Conservation (phyloP, 2,113 vertebrate species). For the Malurus cyaneus region DNA sequence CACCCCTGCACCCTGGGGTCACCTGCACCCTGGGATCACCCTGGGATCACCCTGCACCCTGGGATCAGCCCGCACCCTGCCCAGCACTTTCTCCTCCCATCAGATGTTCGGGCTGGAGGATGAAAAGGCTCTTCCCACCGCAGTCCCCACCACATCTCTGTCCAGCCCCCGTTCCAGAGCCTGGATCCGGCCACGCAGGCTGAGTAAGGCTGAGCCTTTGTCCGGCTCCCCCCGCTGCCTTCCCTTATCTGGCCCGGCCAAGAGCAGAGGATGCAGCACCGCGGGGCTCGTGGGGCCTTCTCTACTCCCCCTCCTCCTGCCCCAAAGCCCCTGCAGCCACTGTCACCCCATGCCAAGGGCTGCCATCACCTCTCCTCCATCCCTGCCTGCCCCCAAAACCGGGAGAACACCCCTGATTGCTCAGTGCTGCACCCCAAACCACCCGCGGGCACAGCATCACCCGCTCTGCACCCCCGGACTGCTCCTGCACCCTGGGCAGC, state of each 20-base stretch:
- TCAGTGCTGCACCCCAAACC: neutral
- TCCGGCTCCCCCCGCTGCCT: neutral
- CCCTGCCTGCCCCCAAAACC: neutral
- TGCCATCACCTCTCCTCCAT: neutral
- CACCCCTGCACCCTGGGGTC: no score
- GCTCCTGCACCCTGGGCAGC: neutral
- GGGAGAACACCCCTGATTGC: rapidly evolving
- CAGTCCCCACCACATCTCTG: neutral
- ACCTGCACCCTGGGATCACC: no score
- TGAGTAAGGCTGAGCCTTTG: slow-evolving; percentile 36
- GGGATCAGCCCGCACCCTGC: neutral
- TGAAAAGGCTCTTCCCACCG: neutral
- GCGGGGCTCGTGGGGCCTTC: neutral
- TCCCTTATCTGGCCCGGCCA: slow-evolving; percentile 43
- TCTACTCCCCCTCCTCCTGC: neutral
- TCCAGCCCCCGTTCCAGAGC: slow-evolving; percentile 13
- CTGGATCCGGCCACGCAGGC: slow-evolving; percentile 15
- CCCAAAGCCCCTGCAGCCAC: rapidly evolving
- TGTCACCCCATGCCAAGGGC: rapidly evolving
- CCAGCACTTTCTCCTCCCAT: neutral
- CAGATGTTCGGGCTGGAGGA: slow-evolving; percentile 30
- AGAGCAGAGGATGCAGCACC: neutral
- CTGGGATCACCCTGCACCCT: no score
- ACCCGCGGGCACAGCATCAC: neutral
- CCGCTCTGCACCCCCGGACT: neutral